These are phyloP conservation scores for Synergus itoensis DNA, from an alignment of 2,888 invertebrate species.

Conservation along the genomic window DNA sequence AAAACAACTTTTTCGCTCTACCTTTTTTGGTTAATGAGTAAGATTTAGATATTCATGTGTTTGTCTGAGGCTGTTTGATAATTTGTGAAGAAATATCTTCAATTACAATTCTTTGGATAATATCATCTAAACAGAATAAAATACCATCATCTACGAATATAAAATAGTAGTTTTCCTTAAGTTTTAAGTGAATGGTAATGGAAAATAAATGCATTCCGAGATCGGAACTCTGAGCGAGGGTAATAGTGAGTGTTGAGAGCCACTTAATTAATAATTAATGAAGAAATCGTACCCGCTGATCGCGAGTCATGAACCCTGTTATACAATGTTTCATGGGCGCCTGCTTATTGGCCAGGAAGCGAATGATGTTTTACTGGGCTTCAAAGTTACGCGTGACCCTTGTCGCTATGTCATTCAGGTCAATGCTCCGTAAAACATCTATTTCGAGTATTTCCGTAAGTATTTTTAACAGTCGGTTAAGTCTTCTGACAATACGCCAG, in stretches of 20 bases:
- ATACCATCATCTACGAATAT: no score
- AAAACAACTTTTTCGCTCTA: neutral
- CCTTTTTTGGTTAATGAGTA: neutral
- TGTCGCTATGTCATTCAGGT: conserved; percentile 51
- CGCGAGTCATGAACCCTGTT: conserved; percentile 1
- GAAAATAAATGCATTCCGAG: neutral
- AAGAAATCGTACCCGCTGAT: neutral
- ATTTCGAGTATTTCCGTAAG: conserved; percentile 56
- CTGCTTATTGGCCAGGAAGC: neutral
- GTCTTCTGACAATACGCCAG: conserved; percentile 52
- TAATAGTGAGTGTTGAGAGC: neutral
- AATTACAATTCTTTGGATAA: no score
- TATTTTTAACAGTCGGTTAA: conserved; percentile 54
- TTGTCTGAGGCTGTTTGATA: neutral
- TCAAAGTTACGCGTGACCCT: conserved; percentile 39
- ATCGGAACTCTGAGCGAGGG: neutral
- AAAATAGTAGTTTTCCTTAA: no score
- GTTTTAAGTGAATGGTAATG: neutral
- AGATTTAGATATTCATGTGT: neutral
- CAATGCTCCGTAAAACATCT: conserved; percentile 55
- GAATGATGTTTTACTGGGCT: neutral
- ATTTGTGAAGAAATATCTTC: neutral
- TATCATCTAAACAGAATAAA: no score
- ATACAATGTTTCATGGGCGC: neutral
- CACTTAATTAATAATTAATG: conserved; percentile 24